These are phyloP conservation scores for Austrofundulus limnaeus DNA, from an alignment of 2,113 vertebrate species.

Conservation along the genomic window DNA sequence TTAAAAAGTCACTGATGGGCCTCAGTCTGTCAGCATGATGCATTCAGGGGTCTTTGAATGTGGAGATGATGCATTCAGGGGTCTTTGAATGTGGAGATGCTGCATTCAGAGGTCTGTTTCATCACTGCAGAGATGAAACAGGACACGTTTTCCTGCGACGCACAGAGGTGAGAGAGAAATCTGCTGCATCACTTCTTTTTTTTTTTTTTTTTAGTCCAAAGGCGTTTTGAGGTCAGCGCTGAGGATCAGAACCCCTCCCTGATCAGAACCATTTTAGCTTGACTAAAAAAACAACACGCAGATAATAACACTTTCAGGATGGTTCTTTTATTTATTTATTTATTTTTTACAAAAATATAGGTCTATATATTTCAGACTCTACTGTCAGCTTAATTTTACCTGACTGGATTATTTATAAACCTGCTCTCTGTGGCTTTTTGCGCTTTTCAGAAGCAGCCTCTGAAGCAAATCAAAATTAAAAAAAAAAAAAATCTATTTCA, in stretches of 20 bases:
- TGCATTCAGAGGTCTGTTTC: constrained; percentile 30
- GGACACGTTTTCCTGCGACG: constrained; percentile 41
- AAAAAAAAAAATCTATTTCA: not conserved
- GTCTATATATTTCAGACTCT: too few relatives aligned
- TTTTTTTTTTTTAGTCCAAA: constrained; percentile 43
- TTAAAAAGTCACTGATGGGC: not conserved
- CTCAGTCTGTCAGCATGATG: too few relatives aligned
- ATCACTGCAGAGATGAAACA: constrained; percentile 57
- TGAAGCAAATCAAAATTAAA: not conserved
- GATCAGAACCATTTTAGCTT: too few relatives aligned
- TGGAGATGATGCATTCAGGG: too few relatives aligned
- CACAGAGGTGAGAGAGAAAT: constrained; percentile 15
- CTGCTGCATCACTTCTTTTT: constrained; percentile 66
- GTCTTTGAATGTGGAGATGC: constrained; percentile 16
- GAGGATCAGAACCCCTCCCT: not conserved
- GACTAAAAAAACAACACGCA: too few relatives aligned
- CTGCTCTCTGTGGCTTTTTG: not conserved
- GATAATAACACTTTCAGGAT: too few relatives aligned
- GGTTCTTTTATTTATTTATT: too few relatives aligned
- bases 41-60: too few relatives aligned
- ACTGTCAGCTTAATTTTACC: not conserved
- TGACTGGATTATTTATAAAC: not conserved
- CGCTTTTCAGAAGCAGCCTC: not conserved
- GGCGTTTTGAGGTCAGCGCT: constrained; percentile 66
- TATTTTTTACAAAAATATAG: too few relatives aligned